Percentiles rank a stretch among this genome's conserved stretches.
These are phyloP conservation scores for Ahaetulla prasina DNA, from an alignment of 2,113 vertebrate genomes.

Conservation along the genomic window DNA sequence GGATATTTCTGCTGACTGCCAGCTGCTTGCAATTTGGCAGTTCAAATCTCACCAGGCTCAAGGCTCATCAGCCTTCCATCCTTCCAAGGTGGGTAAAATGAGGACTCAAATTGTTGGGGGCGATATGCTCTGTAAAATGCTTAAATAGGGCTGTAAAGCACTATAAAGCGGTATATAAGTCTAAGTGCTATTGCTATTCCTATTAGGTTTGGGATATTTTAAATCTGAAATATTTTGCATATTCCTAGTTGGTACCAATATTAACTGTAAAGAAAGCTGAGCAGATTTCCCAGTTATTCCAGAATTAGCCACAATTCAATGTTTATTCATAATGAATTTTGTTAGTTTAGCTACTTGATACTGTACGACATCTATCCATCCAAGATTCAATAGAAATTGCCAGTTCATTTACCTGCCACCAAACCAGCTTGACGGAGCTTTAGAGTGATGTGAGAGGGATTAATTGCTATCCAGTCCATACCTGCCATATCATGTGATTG, in stretches of 20 bases:
- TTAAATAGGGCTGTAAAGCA: no score
- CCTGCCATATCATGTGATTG: not conserved
- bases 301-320: not conserved
- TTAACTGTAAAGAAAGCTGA: not conserved
- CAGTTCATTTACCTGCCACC: not conserved
- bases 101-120: no score
- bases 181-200: no score
- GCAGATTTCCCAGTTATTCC: not conserved
- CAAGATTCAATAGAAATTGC: constrained; percentile 1
- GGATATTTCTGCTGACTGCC: no score
- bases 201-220: not conserved
- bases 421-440: not conserved
- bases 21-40: no score
- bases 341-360: not conserved
- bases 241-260: not conserved
- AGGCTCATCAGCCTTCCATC: no score
- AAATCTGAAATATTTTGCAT: not conserved
- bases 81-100: no score
- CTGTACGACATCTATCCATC: not conserved
- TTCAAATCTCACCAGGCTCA: no score
- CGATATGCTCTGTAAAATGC: no score
- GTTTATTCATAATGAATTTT: not conserved
- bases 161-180: no score
- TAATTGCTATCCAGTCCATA: not conserved
- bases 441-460: not conserved